Conservation (phyloP, 2,797 vertebrate species). For the Periparus ater region DNA sequence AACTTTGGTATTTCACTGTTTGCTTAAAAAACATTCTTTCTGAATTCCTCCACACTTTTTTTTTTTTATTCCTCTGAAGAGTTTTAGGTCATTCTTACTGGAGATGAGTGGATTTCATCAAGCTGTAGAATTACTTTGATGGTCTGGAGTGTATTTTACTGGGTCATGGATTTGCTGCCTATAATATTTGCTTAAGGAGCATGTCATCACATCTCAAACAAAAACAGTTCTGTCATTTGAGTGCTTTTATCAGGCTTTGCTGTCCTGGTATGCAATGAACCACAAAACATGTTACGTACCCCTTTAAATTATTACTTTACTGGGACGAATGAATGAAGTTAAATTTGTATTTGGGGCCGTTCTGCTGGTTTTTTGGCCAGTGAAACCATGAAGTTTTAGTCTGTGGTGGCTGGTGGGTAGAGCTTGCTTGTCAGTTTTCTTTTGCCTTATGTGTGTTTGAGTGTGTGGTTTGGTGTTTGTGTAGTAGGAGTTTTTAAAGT, state of each 20-base stretch:
- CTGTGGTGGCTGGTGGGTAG: not conserved
- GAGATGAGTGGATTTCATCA: constrained; percentile 45
- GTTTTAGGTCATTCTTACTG: constrained; percentile 48
- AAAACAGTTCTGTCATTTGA: constrained; percentile 43
- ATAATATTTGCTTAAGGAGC: constrained; percentile 58
- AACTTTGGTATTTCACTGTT: constrained; percentile 43
- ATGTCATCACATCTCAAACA: constrained; percentile 51
- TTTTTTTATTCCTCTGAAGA: constrained; percentile 5
- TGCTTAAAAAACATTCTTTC: constrained; percentile 61
- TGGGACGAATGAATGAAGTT: not conserved
- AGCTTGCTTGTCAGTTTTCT: not conserved
- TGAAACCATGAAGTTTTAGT: not conserved
- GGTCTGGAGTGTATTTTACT: constrained; percentile 47
- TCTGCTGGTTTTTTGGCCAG: not conserved
- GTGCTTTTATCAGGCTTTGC: constrained; percentile 39
- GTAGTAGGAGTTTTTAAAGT: not conserved
- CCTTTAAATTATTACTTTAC: constrained; percentile 23
- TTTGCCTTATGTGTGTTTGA: not conserved
- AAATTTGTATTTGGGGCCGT: not conserved
- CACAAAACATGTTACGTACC: not conserved
- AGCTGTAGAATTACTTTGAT: constrained; percentile 51
- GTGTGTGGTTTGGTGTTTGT: not conserved
- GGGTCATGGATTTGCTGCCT: constrained; percentile 52
- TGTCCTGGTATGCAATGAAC: constrained; percentile 25
- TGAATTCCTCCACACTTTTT: constrained; percentile 25